Evolutionary conservation across 2,113 vertebrate genomes (phyloP), one percentile per base, ranked within the genome.

Genomic region (Clarias gariepinus): DNA sequence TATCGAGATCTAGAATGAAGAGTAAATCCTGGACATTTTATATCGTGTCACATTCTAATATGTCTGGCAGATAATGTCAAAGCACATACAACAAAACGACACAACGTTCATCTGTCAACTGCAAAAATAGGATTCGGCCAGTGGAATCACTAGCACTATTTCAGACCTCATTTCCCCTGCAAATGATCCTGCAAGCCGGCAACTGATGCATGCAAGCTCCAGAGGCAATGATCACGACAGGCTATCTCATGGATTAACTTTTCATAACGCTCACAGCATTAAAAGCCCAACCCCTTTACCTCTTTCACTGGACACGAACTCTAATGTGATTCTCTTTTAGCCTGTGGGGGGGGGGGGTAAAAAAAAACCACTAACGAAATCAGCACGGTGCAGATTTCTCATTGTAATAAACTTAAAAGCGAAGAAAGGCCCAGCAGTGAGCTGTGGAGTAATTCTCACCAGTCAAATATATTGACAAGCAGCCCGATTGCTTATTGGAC

Each of bases 31-130:
- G 86, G 53, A 90, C 73, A 89, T 90, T 87, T 78, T 23, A 78
- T 84, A 87, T 92, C 90, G 89, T 91, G 90, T 91, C 91, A 91
- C 92, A 92, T 87, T 85, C 77, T 69, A 87, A 85, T 23, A 76
- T 23, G 21, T 80, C 84, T 81, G 63, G 58, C 76, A 88, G 81
- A 88, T 86, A 80, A 84, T 64, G 85, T 90, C 87, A 86, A 53
- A 85, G 61, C 66, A 74, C 64, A 82, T 84, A 68, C 66, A 87
- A 87, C 74, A 83, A 86, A 87, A 87, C 79, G 86, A 83, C 83
- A 63, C 23, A 76, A 66, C 69, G 19, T 66, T 86, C 89, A 90
- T 88, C 82, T 86, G 85, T 90, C 89, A 90, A 78, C 82, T 85
- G 64, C 87, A 88, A 88, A 89, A 90, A 90, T 85, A 87, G 87